Evolutionary conservation across 2,113 vertebrate genomes (phyloP).

Genomic region (Paratilapia polleni): DNA sequence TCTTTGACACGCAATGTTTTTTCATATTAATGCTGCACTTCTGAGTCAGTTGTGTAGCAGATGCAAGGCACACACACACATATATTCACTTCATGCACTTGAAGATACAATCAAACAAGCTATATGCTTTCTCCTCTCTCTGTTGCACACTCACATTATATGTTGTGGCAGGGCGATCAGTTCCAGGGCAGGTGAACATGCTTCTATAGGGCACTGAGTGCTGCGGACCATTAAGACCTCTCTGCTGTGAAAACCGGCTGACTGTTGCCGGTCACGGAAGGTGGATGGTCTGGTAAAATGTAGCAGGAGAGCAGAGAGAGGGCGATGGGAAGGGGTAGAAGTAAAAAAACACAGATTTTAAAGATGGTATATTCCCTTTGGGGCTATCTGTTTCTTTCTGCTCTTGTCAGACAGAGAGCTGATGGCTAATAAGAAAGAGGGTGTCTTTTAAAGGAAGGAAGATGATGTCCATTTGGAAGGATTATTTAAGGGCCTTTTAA

Average conservation of each 20-base stretch:
- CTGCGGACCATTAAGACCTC: conserved; percentile 15
- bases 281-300: conserved; percentile 6
- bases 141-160: not conserved
- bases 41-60: not conserved
- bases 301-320: not conserved
- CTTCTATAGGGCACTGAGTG: not conserved
- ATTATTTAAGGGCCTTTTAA: conserved; percentile 37
- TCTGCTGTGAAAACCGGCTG: conserved; percentile 19
- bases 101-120: not conserved
- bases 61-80: not conserved
- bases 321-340: not conserved
- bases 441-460: conserved; percentile 34
- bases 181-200: conserved; percentile 30
- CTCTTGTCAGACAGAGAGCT: conserved; percentile 1
- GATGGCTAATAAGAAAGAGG: not conserved
- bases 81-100: not conserved
- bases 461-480: conserved; percentile 16
- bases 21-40: not conserved
- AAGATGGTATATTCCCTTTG: conserved; percentile 16
- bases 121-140: not conserved
- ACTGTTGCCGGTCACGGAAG: not conserved
- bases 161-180: not conserved
- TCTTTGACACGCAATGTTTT: not conserved
- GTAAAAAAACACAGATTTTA: conserved; percentile 19
- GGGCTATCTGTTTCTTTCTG: conserved; percentile 5